phyloP scores from a whole-genome alignment of 2,797 vertebrate species.

The Hemibagrus guttatus region DNA sequence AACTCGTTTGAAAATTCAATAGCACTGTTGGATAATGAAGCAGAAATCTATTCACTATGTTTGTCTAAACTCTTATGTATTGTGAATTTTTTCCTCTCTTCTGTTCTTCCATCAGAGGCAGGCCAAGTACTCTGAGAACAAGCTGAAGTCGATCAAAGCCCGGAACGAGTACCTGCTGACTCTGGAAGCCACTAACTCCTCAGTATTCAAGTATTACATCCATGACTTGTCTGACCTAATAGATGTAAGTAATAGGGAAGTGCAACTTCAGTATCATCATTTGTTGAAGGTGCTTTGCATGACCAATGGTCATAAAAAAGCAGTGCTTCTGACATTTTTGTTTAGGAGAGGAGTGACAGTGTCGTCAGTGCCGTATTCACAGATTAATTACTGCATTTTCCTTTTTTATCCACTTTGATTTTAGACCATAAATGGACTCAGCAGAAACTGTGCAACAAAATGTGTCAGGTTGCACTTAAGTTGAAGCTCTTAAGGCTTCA shows the following conservation, averaged over 20 bases:
- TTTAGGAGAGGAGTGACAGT: neutral
- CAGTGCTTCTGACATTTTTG: neutral
- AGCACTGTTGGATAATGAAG: neutral
- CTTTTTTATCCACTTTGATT: neutral
- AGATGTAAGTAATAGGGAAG: slow-evolving; percentile 86
- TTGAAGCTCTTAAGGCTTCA: slow-evolving; percentile 39
- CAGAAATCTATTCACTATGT: slow-evolving; percentile 31
- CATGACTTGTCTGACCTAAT: slow-evolving; percentile 97
- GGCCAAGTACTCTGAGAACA: slow-evolving; percentile 99
- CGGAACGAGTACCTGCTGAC: slow-evolving; percentile 97
- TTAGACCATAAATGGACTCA: neutral
- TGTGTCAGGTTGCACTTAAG: slow-evolving; percentile 36
- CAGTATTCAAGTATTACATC: slow-evolving; percentile 98
- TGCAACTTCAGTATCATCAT: neutral
- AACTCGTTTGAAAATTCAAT: neutral
- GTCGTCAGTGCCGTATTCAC: neutral
- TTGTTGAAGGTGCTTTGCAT: slow-evolving; percentile 32
- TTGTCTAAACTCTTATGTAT: slow-evolving; percentile 28
- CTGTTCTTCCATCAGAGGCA: slow-evolving; percentile 79
- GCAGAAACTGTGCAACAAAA: neutral
- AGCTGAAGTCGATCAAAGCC: slow-evolving; percentile 98
- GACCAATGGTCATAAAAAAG: slow-evolving; percentile 13
- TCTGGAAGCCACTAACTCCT: slow-evolving; percentile 94
- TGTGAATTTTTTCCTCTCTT: neutral
- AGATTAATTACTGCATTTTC: neutral